Percentiles rank a stretch among this genome's conserved stretches.
Conservation (phyloP, 35 echinoderm and acorn worm species). For the Holothuria glaberrima region DNA sequence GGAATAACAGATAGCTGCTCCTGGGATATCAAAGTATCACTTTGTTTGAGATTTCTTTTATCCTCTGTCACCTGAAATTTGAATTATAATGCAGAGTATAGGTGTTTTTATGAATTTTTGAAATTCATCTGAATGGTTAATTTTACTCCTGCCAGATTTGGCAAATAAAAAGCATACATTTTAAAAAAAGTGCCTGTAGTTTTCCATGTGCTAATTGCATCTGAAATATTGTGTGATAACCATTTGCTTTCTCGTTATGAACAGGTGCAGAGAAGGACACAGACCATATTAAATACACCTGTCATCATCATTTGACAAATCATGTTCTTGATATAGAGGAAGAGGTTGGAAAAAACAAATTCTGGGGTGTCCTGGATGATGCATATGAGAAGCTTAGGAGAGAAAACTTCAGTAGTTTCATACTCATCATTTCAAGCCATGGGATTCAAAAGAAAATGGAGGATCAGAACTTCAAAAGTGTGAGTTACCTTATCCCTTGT, state of each 20-base stretch:
- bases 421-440: slow-evolving; percentile 70
- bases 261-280: slow-evolving; percentile 28
- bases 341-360: slow-evolving; percentile 31
- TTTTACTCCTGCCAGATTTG: no score
- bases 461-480: background rate
- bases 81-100: no score
- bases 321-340: background rate
- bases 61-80: no score
- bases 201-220: no score
- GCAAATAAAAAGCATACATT: no score
- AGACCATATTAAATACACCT: background rate
- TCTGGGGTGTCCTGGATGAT: background rate
- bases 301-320: background rate
- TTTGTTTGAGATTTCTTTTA: no score
- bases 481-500: background rate
- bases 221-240: no score
- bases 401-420: slow-evolving; percentile 43
- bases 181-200: no score
- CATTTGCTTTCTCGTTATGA: background rate
- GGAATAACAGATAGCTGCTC: no score
- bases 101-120: no score
- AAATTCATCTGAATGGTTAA: no score
- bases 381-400: background rate
- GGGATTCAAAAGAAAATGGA: background rate
- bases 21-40: no score